Base-by-base conservation (phyloP, 92 coral and sea anemone species). In the Palythoa grandis region DNA sequence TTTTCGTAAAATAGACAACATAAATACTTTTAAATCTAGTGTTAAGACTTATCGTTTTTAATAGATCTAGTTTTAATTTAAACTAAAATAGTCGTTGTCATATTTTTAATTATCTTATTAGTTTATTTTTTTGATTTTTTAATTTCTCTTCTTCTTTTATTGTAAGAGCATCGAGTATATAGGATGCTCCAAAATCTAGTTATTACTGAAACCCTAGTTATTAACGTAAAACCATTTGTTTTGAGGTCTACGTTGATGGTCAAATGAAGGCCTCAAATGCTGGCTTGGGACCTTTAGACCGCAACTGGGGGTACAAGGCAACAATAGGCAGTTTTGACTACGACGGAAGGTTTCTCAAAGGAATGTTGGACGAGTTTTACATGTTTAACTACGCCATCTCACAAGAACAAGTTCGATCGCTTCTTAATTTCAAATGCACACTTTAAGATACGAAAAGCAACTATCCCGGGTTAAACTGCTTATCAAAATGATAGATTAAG, bases 251-350 rank as follows among this genome's bases (percentile, higher is more conserved):
- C 79, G 89, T 97, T 11, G 98, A 97, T 70, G 97, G 98, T 23
- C 91, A 79, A 74, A 78, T 90, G 14, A 88, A 80, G 35, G 97
- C 89, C 0, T 79, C 88, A 20, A 74, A 93, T 3, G 74, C 87
- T 15, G 99, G 99, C 4, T 66, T 75, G 58, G 99, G 99, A 25
- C 17, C 84, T 16, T 89, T 97, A n/a, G 99, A 97, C 79, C 91
- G 92, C 53, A 87, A 95, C 84, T 97, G 99, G 99, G 99, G 99
- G 13, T 95, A 97, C 90, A 95, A 95, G 87, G 99, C 99, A 16
- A 85, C 95, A n/a, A 65, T 97, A 8, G 99, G 99, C 11, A 96
- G 92, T 87, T 96, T 95, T 87, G 99, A 96, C 71, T 90, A 91
- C 47, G 99, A 95, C 29, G 99, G 97, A 23, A 88, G 99, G 60